phyloP scores from a whole-genome alignment of 2,797 vertebrate genomes.

The Parambassis ranga region DNA sequence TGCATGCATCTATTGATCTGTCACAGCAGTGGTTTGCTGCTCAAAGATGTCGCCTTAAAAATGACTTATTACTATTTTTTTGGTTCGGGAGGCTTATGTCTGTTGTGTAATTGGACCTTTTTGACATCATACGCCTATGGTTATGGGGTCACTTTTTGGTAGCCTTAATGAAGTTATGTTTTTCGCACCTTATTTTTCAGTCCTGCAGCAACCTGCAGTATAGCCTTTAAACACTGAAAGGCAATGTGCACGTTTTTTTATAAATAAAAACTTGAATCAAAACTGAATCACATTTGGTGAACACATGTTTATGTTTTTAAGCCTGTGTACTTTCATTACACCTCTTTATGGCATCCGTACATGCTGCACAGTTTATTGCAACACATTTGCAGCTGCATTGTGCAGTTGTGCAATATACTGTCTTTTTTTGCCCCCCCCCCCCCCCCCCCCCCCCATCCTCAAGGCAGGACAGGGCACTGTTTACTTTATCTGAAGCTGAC shows the following conservation, averaged over 20 bases:
- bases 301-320: constrained; percentile 20
- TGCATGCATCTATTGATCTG: too few species aligned
- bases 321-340: background rate
- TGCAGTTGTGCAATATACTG: constrained; percentile 26
- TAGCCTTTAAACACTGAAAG: background rate
- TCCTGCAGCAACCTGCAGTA: too few species aligned
- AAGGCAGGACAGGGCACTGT: constrained; percentile 55
- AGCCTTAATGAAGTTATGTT: too few species aligned
- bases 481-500: constrained; percentile 61
- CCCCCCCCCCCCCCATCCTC: constrained; percentile 52
- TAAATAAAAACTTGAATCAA: background rate
- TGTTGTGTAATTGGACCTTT: too few species aligned
- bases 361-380: constrained; percentile 20
- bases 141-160: too few species aligned
- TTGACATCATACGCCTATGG: too few species aligned
- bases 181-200: too few species aligned
- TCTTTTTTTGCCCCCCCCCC: constrained; percentile 49
- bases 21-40: too few species aligned
- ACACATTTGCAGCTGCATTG: constrained; percentile 19
- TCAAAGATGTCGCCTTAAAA: too few species aligned
- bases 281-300: constrained; percentile 2
- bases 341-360: constrained; percentile 13
- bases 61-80: too few species aligned
- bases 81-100: too few species aligned
- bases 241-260: background rate